Evolutionary conservation across 2,797 vertebrate genomes (phyloP).

Genomic region (Cetoscarus ocellatus): DNA sequence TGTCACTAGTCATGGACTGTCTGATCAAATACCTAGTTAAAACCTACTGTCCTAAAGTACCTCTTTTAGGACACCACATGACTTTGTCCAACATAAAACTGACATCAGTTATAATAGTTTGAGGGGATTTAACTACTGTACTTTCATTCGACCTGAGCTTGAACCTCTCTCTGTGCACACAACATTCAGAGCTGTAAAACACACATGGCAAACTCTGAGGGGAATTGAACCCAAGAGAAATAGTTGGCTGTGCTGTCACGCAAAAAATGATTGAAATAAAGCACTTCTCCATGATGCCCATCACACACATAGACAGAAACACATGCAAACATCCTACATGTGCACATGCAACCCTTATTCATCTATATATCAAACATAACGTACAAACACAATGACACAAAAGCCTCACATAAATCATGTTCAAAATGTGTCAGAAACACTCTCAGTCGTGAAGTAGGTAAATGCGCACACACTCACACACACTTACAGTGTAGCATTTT

Average conservation of each 20-base stretch:
- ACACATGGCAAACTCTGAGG: slow-evolving; percentile 32
- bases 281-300: slow-evolving; percentile 16
- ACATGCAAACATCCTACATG: slow-evolving; percentile 7
- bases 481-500: slow-evolving; percentile 46
- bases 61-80: too few relatives aligned
- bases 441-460: background rate
- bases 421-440: slow-evolving; percentile 11
- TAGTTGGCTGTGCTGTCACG: background rate
- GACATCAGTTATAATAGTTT: too few relatives aligned
- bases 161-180: slow-evolving; percentile 3
- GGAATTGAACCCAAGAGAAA: slow-evolving; percentile 8
- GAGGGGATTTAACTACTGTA: background rate
- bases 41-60: too few relatives aligned
- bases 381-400: slow-evolving; percentile 11
- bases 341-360: slow-evolving; percentile 14
- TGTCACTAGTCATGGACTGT: too few relatives aligned
- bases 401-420: slow-evolving; percentile 12
- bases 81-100: too few relatives aligned
- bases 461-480: slow-evolving; percentile 30
- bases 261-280: slow-evolving; percentile 8
- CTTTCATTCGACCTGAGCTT: slow-evolving; percentile 5
- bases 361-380: slow-evolving; percentile 5
- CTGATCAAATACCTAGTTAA: too few relatives aligned
- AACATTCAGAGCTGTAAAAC: slow-evolving; percentile 31
- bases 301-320: slow-evolving; percentile 17